Evolutionary conservation across 2,888 invertebrate genomes (phyloP), one percentile per base, ranked within the genome.

Genomic region (Itoplectis maculator): DNA sequence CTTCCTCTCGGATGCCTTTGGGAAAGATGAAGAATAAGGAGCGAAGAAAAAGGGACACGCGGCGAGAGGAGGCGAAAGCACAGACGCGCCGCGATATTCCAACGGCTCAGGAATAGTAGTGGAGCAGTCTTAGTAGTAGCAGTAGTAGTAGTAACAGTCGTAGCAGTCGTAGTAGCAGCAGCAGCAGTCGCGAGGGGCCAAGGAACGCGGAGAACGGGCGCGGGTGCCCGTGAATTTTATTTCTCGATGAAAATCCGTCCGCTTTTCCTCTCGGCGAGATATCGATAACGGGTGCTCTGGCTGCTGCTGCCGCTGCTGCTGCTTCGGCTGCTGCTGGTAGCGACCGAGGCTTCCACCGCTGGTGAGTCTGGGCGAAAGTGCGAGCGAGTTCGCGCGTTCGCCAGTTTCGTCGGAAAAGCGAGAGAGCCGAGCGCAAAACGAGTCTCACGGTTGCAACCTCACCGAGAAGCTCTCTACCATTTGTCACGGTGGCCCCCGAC

Each of bases 401-500:
- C 18, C 8, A 49, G 56, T 18, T 40, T 11, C 11, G 35, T 6
- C 13, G 40, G n/a, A 42, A 51, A 63, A n/a, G 37, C n/a, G 59
- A 54, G 13, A 61, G 59, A 66, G 76, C 49, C 49, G 66, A 13
- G 37, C 49, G 20, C 47, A 45, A 77, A 40, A 70, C 40, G 42
- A 51, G 45, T n/a, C 23, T 68, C 42, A 49, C 15, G 69, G 18
- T n/a, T 65, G 78, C 69, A 81, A 66, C 74, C 69, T 82, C 56
- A 69, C 61, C 72, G 42, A 70, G 49, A 70, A 75, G 59, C 72
- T 79, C 72, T 79, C 84, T 68, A 86, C 85, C 87, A 84, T 86
- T 87, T 87, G 86, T 87, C 86, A 86, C 86, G 85, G 81, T 82
- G 81, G 76, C 85, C 51, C 79, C 51, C 79, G 83, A 86, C 87